Evolutionary conservation across 1,140 invertebrate species (phyloP).

Genomic region (Drosophila pectinifera): DNA sequence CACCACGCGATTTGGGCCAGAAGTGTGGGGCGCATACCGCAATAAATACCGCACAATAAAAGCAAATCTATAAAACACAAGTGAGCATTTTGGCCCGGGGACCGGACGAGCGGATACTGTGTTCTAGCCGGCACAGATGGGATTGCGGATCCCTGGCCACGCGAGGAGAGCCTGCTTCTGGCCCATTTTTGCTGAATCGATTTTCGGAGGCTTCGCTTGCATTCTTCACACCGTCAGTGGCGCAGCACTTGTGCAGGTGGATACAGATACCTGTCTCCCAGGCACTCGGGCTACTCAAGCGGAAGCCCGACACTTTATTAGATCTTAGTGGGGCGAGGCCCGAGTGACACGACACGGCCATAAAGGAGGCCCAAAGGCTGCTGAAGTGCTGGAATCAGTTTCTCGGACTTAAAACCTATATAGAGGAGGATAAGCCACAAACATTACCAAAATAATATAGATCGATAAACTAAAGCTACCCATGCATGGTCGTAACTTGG

Average conservation of each 20-base stretch:
- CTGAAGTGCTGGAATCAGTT: slow-evolving; percentile 34
- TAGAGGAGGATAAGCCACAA: no score
- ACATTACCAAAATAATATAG: not conserved
- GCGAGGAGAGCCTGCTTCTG: slow-evolving; percentile 18
- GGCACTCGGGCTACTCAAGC: not conserved
- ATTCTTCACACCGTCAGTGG: slow-evolving; percentile 64
- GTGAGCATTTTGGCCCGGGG: slow-evolving; percentile 2
- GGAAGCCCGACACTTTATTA: slow-evolving; percentile 69
- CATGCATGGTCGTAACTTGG: not conserved
- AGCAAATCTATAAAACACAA: slow-evolving; percentile 61
- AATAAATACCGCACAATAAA: slow-evolving; percentile 79
- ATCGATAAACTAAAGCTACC: not conserved
- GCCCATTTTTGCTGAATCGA: slow-evolving; percentile 28
- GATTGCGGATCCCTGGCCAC: slow-evolving; percentile 1
- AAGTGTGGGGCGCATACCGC: slow-evolving; percentile 52
- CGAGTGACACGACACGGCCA: slow-evolving; percentile 20
- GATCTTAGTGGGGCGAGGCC: slow-evolving; percentile 51
- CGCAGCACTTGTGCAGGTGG: not conserved
- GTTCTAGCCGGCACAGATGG: slow-evolving; percentile 4
- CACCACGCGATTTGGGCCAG: slow-evolving; percentile 34
- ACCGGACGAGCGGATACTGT: slow-evolving; percentile 11
- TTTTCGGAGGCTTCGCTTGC: slow-evolving; percentile 45
- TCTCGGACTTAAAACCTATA: not conserved
- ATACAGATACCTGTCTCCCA: slow-evolving; percentile 4
- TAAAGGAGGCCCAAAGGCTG: slow-evolving; percentile 21